Percentiles rank a stretch among this genome's conserved stretches.
Conservation (phyloP, 2,113 vertebrate species). For the Dasyprocta punctata region DNA sequence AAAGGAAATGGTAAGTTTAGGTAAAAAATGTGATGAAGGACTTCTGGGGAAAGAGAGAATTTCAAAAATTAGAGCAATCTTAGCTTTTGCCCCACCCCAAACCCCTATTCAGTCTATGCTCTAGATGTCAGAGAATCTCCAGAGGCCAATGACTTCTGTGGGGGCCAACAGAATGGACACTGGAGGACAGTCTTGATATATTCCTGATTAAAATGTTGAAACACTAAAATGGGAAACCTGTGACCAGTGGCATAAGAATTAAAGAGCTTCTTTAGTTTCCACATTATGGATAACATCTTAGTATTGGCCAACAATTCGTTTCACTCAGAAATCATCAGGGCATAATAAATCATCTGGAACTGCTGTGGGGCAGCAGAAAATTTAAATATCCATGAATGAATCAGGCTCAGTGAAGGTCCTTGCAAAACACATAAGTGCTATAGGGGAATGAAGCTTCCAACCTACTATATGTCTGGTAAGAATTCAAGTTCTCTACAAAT, state of each 20-base stretch:
- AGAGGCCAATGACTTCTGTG: not conserved
- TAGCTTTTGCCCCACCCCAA: not conserved
- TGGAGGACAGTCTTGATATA: not conserved
- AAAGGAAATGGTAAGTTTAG: not conserved
- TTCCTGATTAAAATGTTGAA: not conserved
- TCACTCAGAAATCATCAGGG: not conserved
- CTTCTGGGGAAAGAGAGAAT: not conserved
- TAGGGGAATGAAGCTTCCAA: too few species aligned
- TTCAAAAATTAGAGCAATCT: not conserved
- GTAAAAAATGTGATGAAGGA: not conserved
- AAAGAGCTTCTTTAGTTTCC: not conserved
- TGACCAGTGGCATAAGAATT: not conserved
- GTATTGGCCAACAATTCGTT: not conserved
- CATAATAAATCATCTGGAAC: not conserved
- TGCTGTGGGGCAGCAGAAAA: too few species aligned
- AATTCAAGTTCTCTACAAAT: too few species aligned
- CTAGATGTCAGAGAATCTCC: not conserved
- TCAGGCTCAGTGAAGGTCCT: not conserved
- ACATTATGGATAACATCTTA: not conserved
- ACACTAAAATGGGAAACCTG: not conserved
- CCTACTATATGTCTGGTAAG: too few species aligned
- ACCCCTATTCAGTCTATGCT: not conserved
- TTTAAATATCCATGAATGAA: not conserved
- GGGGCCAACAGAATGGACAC: not conserved
- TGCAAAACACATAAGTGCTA: not conserved